Conservation (phyloP, 2,797 vertebrate genomes). For the Sebastes kiyomatsui region DNA sequence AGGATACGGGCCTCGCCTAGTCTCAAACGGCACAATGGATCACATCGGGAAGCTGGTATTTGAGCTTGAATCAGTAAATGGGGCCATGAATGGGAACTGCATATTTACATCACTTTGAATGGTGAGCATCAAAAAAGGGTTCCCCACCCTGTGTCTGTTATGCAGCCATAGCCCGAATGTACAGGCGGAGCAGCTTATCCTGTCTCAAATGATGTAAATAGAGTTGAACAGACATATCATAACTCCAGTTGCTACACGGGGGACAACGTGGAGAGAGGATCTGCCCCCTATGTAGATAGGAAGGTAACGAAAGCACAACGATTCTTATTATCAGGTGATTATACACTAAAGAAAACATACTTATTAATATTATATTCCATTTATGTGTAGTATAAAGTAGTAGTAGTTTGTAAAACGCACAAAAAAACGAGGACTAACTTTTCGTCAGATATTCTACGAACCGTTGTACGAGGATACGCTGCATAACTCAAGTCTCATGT, state of each 20-base stretch:
- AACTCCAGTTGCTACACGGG: no score
- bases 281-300: no score
- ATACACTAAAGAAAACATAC: no score
- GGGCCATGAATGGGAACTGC: slow-evolving; percentile 8
- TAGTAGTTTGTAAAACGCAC: no score
- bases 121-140: slow-evolving; percentile 2
- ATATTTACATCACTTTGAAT: slow-evolving; percentile 37
- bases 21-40: slow-evolving; percentile 46
- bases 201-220: neutral
- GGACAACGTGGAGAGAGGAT: no score
- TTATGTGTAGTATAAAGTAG: no score
- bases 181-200: neutral
- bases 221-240: neutral
- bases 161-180: neutral
- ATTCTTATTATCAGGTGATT: no score
- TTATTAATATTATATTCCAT: no score
- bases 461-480: no score
- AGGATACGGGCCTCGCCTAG: slow-evolving; percentile 46
- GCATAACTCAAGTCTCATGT: neutral
- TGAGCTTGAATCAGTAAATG: slow-evolving; percentile 39
- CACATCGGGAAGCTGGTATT: slow-evolving; percentile 56
- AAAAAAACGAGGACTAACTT: no score
- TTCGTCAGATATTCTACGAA: no score
- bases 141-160: slow-evolving; percentile 21
- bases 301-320: no score